Conservation (phyloP, 1,140 invertebrate species). For the Halictus rubicundus region DNA sequence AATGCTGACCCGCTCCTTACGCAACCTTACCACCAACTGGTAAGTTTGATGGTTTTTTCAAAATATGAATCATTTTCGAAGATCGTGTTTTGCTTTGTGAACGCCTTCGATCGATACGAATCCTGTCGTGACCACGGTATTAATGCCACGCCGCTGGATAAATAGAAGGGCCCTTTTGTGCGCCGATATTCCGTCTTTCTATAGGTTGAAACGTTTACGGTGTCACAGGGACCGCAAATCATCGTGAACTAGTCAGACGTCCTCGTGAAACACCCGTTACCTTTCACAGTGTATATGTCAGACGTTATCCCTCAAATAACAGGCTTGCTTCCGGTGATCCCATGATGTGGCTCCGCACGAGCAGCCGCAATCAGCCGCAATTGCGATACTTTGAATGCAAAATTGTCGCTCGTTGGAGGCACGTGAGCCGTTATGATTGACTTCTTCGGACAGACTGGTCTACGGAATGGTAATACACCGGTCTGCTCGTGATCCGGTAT, state of each 20-base stretch:
- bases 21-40: not conserved
- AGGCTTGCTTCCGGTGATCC: constrained; percentile 46
- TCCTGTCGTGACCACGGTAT: not conserved
- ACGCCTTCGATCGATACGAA: no score
- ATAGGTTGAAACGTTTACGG: no score
- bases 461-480: constrained; percentile 24
- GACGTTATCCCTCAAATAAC: constrained; percentile 43
- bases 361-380: constrained; percentile 36
- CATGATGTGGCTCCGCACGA: constrained; percentile 7
- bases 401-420: constrained; percentile 45
- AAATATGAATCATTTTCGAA: not conserved
- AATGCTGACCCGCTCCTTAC: not conserved
- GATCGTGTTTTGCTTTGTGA: no score
- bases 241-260: constrained; percentile 14
- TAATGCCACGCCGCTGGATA: not conserved
- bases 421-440: constrained; percentile 47
- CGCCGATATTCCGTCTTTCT: not conserved
- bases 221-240: not conserved
- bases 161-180: not conserved
- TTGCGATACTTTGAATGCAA: constrained; percentile 47
- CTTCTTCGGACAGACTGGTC: constrained; percentile 17
- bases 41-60: no score
- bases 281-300: constrained; percentile 36
- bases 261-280: constrained; percentile 36
- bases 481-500: not conserved